Percentiles rank a stretch among this genome's conserved stretches.
These are phyloP conservation scores for Atta colombica DNA, from an alignment of 1,140 invertebrate genomes.

Conservation along the genomic window DNA sequence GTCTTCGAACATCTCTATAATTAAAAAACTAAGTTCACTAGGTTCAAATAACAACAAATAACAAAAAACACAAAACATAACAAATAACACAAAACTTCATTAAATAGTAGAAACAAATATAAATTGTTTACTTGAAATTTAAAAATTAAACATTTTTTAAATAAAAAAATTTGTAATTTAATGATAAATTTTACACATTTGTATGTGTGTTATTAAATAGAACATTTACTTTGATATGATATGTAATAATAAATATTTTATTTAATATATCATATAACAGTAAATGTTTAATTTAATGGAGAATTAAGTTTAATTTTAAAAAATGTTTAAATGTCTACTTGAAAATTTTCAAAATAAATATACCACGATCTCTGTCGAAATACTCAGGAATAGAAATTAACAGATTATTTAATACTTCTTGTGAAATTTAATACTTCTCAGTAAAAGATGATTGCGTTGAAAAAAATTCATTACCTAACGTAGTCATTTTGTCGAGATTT, in stretches of 20 bases:
- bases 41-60: slow-evolving; percentile 73
- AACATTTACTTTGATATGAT: too few species aligned
- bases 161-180: background rate
- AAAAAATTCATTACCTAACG: slow-evolving; percentile 91
- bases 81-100: slow-evolving; percentile 71
- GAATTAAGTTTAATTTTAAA: slow-evolving; percentile 8
- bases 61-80: too few species aligned
- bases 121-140: background rate
- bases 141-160: background rate
- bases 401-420: background rate
- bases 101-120: slow-evolving; percentile 17
- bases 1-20: slow-evolving; percentile 94
- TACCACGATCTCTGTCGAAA: background rate
- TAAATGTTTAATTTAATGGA: background rate
- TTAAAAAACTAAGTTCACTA: slow-evolving; percentile 84
- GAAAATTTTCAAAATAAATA: background rate
- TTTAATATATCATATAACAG: too few species aligned
- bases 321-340: background rate
- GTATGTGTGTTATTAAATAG: too few species aligned
- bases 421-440: background rate
- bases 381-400: background rate
- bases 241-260: too few species aligned
- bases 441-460: slow-evolving; percentile 39
- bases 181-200: background rate
- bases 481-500: slow-evolving; percentile 91